These are phyloP conservation scores for Mus spicilegus DNA, from an alignment of 2,113 vertebrate species.

Conservation along the genomic window DNA sequence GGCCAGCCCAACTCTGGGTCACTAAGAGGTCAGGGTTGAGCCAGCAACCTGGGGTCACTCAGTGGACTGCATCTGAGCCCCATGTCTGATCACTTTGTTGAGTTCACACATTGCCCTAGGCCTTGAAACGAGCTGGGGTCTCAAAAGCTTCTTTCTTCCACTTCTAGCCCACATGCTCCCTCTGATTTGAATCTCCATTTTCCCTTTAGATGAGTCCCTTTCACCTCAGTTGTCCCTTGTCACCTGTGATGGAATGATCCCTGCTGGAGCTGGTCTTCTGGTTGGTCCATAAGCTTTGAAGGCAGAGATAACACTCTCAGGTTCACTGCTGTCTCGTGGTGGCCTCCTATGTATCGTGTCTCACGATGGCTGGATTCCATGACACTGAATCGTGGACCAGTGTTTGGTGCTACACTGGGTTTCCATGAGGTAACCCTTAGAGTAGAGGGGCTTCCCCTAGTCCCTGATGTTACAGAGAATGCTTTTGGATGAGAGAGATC, in stretches of 20 bases:
- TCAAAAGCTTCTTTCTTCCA: neutral
- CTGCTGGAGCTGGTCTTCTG: neutral
- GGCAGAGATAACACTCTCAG: neutral
- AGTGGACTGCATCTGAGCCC: neutral
- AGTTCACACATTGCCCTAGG: neutral
- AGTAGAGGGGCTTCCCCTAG: neutral
- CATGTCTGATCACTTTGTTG: neutral
- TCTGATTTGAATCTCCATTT: neutral
- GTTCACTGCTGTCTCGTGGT: too few species aligned
- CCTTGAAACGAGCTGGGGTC: fast-evolving
- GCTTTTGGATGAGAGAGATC: neutral
- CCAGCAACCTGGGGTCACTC: neutral
- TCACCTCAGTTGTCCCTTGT: neutral
- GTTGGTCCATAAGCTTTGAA: neutral
- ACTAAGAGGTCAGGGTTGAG: neutral
- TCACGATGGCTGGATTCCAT: fast-evolving
- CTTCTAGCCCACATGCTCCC: neutral
- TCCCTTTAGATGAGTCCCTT: neutral
- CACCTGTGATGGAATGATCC: neutral
- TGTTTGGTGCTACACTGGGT: neutral
- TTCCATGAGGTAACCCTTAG: neutral
- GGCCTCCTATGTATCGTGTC: neutral
- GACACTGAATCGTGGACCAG: neutral
- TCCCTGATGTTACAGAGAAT: fast-evolving
- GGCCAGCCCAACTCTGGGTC: neutral